Percentiles rank a stretch among this genome's conserved stretches.
These are phyloP conservation scores for Netelia fuscicornis DNA, from an alignment of 2,888 invertebrate species.

Conservation along the genomic window DNA sequence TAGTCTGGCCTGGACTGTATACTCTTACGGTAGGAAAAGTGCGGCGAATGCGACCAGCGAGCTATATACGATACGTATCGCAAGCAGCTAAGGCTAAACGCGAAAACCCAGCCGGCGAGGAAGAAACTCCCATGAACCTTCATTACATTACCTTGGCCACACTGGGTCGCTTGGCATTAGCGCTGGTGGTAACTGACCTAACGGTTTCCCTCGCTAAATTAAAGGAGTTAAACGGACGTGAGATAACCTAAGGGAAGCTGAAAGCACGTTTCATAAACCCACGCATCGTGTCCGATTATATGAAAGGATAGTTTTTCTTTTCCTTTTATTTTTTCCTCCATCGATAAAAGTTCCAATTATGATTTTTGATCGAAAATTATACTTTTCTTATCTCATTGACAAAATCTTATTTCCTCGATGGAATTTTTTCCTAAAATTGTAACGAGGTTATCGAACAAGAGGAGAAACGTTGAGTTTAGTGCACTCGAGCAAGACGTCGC, in stretches of 20 bases:
- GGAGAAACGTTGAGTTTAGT: constrained; percentile 37
- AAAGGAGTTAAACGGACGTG: constrained; percentile 81
- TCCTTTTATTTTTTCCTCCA: too few relatives aligned
- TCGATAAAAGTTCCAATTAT: too few relatives aligned
- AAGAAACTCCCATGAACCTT: constrained; percentile 81
- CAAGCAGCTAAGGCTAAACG: constrained; percentile 66
- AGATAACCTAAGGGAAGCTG: constrained; percentile 77
- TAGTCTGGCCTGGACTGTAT: constrained; percentile 72
- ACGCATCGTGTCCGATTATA: constrained; percentile 74
- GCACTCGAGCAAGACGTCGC: constrained; percentile 57
- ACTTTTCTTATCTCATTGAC: too few relatives aligned
- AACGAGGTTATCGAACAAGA: constrained; percentile 52
- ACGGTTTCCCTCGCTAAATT: constrained; percentile 82
- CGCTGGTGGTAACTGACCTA: constrained; percentile 81
- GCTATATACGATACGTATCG: constrained; percentile 53
- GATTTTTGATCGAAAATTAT: too few relatives aligned
- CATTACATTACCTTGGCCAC: constrained; percentile 81
- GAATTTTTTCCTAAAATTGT: constrained; percentile 9
- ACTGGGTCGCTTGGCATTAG: constrained; percentile 80
- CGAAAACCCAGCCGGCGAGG: constrained; percentile 70
- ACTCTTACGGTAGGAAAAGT: constrained; percentile 56
- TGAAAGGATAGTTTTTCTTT: constrained; percentile 63
- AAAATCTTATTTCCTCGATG: too few relatives aligned
- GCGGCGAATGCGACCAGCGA: constrained; percentile 44
- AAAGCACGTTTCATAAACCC: constrained; percentile 64